A percentile compares a stretch with the other conserved stretches of the same genome.
phyloP scores from a whole-genome alignment of 2,797 vertebrate genomes.

The Morus bassanus region DNA sequence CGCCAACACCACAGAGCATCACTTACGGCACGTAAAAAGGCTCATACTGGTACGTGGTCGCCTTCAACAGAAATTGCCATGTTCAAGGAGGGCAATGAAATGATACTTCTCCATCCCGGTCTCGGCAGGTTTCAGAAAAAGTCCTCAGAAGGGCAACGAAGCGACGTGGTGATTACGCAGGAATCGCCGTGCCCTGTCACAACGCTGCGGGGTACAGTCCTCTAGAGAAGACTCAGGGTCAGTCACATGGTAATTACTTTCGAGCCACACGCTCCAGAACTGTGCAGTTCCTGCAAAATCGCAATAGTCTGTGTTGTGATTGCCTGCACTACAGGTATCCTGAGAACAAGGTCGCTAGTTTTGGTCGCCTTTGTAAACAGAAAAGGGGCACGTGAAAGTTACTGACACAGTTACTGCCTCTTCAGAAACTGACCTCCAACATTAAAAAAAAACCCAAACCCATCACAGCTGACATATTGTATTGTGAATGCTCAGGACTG shows the following conservation, averaged over 20 bases:
- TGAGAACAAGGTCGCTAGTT: background rate
- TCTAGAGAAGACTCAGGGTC: background rate
- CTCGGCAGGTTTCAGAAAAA: background rate
- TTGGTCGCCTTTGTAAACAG: background rate
- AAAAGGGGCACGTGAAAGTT: background rate
- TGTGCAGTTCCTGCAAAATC: background rate
- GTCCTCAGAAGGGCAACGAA: background rate
- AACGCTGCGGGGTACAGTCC: background rate
- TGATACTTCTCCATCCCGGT: background rate
- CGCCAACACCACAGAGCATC: fast-evolving
- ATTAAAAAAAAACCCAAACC: background rate
- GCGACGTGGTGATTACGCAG: fast-evolving
- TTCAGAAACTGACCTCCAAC: background rate
- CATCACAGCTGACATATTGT: background rate
- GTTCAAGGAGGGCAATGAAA: background rate
- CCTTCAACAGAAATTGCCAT: background rate
- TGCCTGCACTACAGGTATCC: background rate
- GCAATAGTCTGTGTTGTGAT: background rate
- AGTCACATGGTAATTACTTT: background rate
- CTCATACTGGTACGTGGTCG: background rate
- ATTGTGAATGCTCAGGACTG: background rate
- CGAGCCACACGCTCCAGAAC: background rate
- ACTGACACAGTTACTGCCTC: background rate
- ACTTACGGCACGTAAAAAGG: background rate
- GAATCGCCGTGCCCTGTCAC: background rate